These are phyloP conservation scores for Goniozus legneri DNA, from an alignment of 1,140 invertebrate genomes.

Conservation along the genomic window DNA sequence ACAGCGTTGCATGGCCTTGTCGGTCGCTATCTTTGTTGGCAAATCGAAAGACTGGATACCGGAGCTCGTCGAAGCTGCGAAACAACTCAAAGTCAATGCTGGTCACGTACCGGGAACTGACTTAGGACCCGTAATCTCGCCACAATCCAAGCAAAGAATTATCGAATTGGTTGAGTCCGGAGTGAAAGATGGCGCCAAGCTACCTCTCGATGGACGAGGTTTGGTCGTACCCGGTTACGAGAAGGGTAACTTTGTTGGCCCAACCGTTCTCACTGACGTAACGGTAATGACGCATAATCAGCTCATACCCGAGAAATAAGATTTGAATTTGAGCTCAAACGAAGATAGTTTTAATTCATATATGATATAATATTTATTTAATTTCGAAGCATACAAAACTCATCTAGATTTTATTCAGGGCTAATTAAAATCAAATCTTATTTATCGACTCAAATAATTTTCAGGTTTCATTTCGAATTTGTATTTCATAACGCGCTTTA, in stretches of 20 bases:
- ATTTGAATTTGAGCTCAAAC: no score
- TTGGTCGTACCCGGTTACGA: constrained; percentile 83
- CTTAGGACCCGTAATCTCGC: constrained; percentile 95
- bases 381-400: neutral
- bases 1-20: constrained; percentile 98
- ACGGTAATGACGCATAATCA: constrained; percentile 55
- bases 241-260: constrained; percentile 97
- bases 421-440: no score
- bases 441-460: no score
- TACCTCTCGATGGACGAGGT: constrained; percentile 85
- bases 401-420: neutral
- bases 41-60: constrained; percentile 87
- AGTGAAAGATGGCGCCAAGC: constrained; percentile 81
- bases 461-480: constrained; percentile 3
- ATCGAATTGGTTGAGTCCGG: constrained; percentile 81
- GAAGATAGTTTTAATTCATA: no score
- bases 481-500: no score
- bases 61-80: constrained; percentile 84
- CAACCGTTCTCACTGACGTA: constrained; percentile 91
- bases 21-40: constrained; percentile 95
- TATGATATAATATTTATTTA: no score
- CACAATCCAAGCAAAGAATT: constrained; percentile 85
- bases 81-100: constrained; percentile 90
- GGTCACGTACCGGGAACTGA: constrained; percentile 90
- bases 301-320: no score